phyloP scores from a whole-genome alignment of 2,888 invertebrate species.

The Drosophila anceps region DNA sequence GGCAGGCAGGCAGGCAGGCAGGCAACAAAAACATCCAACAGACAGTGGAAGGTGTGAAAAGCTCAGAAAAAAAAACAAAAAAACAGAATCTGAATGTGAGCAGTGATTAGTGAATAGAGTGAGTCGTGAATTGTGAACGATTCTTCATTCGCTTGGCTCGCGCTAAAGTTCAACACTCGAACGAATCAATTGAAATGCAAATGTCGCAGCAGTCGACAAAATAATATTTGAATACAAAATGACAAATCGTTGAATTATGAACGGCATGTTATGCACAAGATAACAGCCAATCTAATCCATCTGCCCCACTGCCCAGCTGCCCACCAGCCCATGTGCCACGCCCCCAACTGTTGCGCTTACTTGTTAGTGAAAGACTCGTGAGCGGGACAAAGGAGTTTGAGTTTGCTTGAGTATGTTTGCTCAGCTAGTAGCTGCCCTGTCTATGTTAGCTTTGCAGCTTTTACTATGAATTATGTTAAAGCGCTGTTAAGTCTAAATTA shows the following conservation, averaged over 20 bases:
- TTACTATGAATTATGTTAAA: neutral
- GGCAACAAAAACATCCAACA: slow-evolving; percentile 44
- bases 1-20: too few species aligned
- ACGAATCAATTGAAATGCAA: slow-evolving; percentile 78
- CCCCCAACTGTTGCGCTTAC: neutral
- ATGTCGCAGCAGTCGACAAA: slow-evolving; percentile 51
- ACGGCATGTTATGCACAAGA: slow-evolving; percentile 30
- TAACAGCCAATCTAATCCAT: slow-evolving; percentile 1
- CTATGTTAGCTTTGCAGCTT: neutral
- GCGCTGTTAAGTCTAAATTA: neutral
- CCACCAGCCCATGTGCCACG: neutral
- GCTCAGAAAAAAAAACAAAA: neutral
- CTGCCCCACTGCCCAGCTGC: neutral
- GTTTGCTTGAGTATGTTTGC: neutral
- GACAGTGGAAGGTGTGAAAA: slow-evolving; percentile 71
- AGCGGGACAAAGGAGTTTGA: too few species aligned
- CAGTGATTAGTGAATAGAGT: slow-evolving; percentile 30
- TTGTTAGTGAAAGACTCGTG: neutral
- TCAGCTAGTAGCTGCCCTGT: neutral
- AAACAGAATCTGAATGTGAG: slow-evolving; percentile 21
- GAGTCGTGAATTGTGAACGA: slow-evolving; percentile 44
- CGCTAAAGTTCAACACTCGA: slow-evolving; percentile 75
- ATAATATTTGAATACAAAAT: slow-evolving; percentile 77
- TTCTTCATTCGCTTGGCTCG: slow-evolving; percentile 61
- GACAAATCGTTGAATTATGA: slow-evolving; percentile 81